phyloP scores from a whole-genome alignment of 2,888 invertebrate genomes.

The Apotomis capreana region DNA sequence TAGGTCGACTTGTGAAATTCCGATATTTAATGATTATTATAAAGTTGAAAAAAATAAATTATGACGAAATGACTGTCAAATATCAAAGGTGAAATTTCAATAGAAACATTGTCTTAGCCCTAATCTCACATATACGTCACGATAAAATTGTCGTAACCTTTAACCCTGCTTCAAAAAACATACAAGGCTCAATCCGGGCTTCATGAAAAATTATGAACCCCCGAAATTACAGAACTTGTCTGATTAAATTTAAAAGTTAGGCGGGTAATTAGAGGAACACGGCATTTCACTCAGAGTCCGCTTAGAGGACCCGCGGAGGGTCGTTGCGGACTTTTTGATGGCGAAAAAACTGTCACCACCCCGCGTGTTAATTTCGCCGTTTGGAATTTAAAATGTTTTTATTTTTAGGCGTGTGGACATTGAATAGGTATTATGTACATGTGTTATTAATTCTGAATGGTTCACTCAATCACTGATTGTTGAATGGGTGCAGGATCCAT shows the following conservation, averaged over 20 bases:
- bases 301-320: slow-evolving; percentile 52
- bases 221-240: slow-evolving; percentile 74
- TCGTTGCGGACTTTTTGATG: slow-evolving; percentile 29
- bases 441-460: background rate
- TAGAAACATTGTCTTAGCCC: no score
- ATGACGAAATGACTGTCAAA: no score
- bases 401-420: slow-evolving; percentile 14
- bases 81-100: no score
- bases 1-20: no score
- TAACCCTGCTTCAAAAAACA: slow-evolving; percentile 17
- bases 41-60: no score
- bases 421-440: background rate
- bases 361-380: slow-evolving; percentile 21
- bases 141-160: background rate
- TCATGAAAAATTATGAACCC: slow-evolving; percentile 78
- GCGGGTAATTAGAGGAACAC: slow-evolving; percentile 77
- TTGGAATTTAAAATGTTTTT: slow-evolving; percentile 18
- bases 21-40: no score
- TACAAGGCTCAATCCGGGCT: slow-evolving; percentile 43
- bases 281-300: slow-evolving; percentile 78
- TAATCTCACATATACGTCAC: background rate
- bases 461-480: no score
- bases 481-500: no score
- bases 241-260: slow-evolving; percentile 83
- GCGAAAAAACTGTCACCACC: slow-evolving; percentile 30